Percentiles rank a stretch among this genome's conserved stretches.
phyloP scores from a whole-genome alignment of 2,888 invertebrate genomes.

The Nemurella pictetii region DNA sequence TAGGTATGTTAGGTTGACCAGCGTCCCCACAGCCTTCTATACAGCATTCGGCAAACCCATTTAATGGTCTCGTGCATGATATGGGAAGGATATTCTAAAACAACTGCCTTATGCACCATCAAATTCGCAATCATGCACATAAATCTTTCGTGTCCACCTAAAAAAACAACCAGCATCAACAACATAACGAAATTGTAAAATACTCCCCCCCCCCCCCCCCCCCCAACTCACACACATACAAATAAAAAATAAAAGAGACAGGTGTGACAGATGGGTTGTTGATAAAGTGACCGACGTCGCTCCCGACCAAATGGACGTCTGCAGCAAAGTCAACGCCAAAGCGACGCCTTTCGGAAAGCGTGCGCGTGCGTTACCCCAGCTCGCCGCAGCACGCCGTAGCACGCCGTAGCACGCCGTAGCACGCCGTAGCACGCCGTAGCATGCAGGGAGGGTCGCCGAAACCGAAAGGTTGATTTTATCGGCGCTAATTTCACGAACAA shows the following conservation, averaged over 20 bases:
- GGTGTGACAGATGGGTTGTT: neutral
- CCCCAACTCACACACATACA: neutral
- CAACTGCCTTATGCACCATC: too few species aligned
- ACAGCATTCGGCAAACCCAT: too few species aligned
- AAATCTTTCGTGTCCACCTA: neutral
- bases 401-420: too few species aligned
- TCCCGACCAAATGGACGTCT: neutral
- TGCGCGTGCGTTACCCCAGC: neutral
- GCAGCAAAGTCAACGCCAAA: neutral
- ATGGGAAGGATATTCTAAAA: too few species aligned
- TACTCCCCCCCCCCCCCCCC: neutral
- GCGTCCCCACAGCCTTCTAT: too few species aligned
- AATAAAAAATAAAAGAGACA: too few species aligned
- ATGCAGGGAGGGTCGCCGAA: neutral
- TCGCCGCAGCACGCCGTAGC: too few species aligned
- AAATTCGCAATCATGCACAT: neutral
- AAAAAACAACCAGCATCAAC: neutral
- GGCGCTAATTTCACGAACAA: neutral
- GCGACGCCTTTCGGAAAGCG: neutral
- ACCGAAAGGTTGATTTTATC: conserved; percentile 9
- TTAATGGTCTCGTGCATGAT: too few species aligned
- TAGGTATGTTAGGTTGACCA: too few species aligned
- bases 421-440: too few species aligned
- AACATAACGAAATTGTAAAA: too few species aligned
- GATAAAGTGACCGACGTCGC: neutral